Conservation (phyloP, 2,797 vertebrate genomes). For the Acestrorhynchus altus region DNA sequence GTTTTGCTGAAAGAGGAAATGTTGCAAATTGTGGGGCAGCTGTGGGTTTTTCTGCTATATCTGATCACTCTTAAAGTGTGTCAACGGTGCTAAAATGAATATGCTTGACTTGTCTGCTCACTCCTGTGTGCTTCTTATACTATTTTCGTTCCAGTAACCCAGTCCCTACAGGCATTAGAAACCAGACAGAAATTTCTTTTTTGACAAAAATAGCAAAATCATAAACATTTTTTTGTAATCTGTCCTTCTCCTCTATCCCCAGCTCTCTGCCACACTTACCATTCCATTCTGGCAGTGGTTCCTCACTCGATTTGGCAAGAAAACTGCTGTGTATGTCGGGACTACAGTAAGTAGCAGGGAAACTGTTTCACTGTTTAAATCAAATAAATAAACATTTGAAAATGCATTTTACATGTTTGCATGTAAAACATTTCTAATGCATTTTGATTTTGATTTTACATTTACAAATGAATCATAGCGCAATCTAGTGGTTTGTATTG, state of each 20-base stretch:
- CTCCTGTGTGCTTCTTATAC: not conserved
- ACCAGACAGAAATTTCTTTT: not conserved
- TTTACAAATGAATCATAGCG: not conserved
- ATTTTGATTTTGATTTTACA: too few relatives aligned
- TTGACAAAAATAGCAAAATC: not conserved
- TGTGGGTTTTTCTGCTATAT: too few relatives aligned
- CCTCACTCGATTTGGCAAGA: constrained; percentile 93
- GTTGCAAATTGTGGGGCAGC: not conserved
- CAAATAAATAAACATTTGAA: too few relatives aligned
- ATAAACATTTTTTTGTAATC: constrained; percentile 23
- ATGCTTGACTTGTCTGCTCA: not conserved
- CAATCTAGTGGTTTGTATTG: not conserved
- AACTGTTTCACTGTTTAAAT: constrained; percentile 31
- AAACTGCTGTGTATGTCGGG: constrained; percentile 89
- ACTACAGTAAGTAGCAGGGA: constrained; percentile 84
- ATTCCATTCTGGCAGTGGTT: constrained; percentile 99
- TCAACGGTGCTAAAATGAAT: not conserved
- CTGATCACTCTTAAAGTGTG: not conserved
- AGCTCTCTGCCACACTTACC: constrained; percentile 90
- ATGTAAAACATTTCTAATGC: too few relatives aligned
- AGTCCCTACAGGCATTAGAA: not conserved
- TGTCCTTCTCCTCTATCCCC: constrained; percentile 28
- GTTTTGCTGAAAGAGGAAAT: not conserved
- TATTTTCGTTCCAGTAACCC: not conserved
- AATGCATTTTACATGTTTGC: too few relatives aligned